Evolutionary conservation across 2,797 vertebrate species (phyloP), one percentile per base, ranked within the genome.

Genomic region (Coregonus sp.): DNA sequence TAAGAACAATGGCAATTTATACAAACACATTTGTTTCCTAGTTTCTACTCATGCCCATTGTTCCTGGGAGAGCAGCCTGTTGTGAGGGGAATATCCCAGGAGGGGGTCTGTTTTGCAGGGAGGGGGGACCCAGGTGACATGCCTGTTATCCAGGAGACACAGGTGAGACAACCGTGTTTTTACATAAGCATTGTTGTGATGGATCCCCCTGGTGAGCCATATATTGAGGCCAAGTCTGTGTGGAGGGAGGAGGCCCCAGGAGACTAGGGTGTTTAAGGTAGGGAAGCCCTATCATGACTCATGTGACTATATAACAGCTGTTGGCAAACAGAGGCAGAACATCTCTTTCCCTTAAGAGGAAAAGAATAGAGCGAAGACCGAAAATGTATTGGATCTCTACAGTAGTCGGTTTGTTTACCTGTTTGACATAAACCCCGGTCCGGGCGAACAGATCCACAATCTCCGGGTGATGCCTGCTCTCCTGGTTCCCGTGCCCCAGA

Each of bases 401-500:
- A 20, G n/a, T 6, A 59, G 25, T 66, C 5, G 6, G 14, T 29
- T 73, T 72, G 69, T 76, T 75, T 95, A 99, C 98, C 97, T 99
- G 97, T 84, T 98, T 99, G 84, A 99, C 92, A 86, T 97, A 98
- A 83, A 98, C 85, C 29, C 96, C 95, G 67, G 93, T 96, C 76
- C 97, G 95, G 85, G 97, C 94, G 89, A 99, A 99, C 65, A 96
- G 89, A 88, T 99, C 97, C 85, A 99, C 95, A 68, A 97, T 80
- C 80, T 99, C 98, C 78, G 98, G 97, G 88, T 98, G 96, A 78
- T 97, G 92, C 81, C 96, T 96, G 87, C 96, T 97, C 85, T 98
- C 96, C 82, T 99, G 98, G 91, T 96, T 96, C 84, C 98, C 97
- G 77, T 99, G 98, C 16, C 98, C 98, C 65, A 99, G 92, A 81